Conservation (phyloP, 2,888 invertebrate species). For the Hemaris fuciformis region DNA sequence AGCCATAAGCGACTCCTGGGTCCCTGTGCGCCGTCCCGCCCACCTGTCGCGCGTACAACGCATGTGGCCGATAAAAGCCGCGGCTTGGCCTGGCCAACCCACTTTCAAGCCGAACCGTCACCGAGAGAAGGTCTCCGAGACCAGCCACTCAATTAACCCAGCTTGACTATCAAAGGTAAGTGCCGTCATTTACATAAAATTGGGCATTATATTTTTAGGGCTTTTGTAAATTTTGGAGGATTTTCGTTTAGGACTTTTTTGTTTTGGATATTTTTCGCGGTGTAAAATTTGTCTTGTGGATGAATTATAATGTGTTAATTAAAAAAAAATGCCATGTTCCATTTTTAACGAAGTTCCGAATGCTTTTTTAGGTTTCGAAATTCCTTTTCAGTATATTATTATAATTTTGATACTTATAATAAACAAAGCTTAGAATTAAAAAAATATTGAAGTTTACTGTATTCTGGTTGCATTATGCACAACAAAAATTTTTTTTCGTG, state of each 20-base stretch:
- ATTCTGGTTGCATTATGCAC: too few species aligned
- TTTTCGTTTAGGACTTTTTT: not conserved
- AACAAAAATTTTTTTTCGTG: too few species aligned
- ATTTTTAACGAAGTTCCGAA: too few species aligned
- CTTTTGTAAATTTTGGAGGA: not conserved
- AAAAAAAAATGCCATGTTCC: too few species aligned
- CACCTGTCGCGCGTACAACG: slow-evolving; percentile 27
- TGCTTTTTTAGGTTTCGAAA: too few species aligned
- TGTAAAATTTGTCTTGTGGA: too few species aligned
- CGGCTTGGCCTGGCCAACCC: slow-evolving; percentile 14
- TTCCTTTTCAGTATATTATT: too few species aligned
- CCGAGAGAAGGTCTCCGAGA: not conserved
- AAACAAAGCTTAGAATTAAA: too few species aligned
- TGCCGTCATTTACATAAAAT: not conserved
- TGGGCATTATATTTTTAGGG: not conserved
- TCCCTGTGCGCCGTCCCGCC: slow-evolving; percentile 25
- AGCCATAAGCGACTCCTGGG: slow-evolving; percentile 18
- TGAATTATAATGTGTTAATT: too few species aligned
- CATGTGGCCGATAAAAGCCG: slow-evolving; percentile 27
- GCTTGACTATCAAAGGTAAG: slow-evolving; percentile 7
- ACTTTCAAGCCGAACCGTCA: slow-evolving; percentile 2
- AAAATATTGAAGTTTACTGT: too few species aligned
- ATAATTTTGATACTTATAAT: too few species aligned
- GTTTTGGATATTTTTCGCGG: not conserved
- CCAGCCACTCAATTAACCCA: slow-evolving; percentile 7